Conservation (phyloP, 2,113 vertebrate genomes). For the Petroica traversi region DNA sequence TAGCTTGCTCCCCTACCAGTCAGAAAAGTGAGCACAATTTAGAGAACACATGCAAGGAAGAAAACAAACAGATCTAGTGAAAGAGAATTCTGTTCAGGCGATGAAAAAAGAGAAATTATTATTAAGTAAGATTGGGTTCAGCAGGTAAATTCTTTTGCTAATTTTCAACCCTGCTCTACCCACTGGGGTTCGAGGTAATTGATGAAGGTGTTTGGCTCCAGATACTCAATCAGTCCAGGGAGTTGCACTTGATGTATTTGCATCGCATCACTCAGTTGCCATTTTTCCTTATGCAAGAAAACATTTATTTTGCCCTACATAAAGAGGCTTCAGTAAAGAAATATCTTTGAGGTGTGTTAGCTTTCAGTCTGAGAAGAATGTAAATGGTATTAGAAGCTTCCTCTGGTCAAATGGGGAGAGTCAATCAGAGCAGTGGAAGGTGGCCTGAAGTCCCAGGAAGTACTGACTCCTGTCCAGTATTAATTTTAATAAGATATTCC, state of each 20-base stretch:
- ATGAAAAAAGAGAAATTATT: not conserved
- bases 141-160: not conserved
- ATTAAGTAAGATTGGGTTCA: not conserved
- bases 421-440: not conserved
- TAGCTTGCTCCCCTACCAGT: not conserved
- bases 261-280: not conserved
- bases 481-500: not conserved
- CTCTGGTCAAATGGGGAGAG: not conserved
- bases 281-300: not conserved
- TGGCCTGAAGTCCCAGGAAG: not conserved
- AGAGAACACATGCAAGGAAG: not conserved
- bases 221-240: not conserved
- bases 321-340: not conserved
- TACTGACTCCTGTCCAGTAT: not conserved
- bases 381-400: not conserved
- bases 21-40: not conserved
- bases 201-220: not conserved
- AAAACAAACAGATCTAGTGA: not conserved
- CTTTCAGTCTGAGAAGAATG: not conserved
- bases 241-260: not conserved
- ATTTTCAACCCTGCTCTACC: not conserved
- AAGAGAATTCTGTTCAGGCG: not conserved
- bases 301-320: not conserved
- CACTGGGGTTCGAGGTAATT: not conserved
- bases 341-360: not conserved